Evolutionary conservation across 23 tunicate genomes (phyloP), one percentile per base, ranked within the genome.

Genomic region (Styela clava): DNA sequence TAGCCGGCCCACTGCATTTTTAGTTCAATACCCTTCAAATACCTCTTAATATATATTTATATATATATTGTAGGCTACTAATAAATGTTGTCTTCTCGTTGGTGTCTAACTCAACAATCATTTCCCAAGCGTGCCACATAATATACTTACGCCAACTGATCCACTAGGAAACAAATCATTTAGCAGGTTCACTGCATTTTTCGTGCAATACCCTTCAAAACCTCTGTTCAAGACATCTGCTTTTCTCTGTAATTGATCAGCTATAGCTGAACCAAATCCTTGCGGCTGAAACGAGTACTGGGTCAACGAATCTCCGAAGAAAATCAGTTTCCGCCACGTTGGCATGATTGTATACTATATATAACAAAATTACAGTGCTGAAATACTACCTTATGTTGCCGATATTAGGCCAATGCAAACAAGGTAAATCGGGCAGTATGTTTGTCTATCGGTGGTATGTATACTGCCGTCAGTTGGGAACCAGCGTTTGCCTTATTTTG

Each of bases 1-100:
- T 16, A 83, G 2, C 20, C 63, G 20, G 24, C 82, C 63, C 21
- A 90, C 31, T n/a, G 73, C 79, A 52, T 64, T 79, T 22, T 86
- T 69, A 2, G 97, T 91, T 23, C 79, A 86, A 64, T 91, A 91
- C n/a, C 97, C 97, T 3, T 90, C 86, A 83, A 82, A 91, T n/a
- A n/a, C n/a, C n/a, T n/a, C n/a, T n/a, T n/a, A n/a, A n/a, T n/a
- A n/a, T n/a, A n/a, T n/a, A n/a, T n/a, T n/a, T n/a, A n/a, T n/a
- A n/a, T n/a, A n/a, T n/a, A n/a, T n/a, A n/a, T n/a, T n/a, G n/a
- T n/a, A n/a, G n/a, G n/a, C n/a, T n/a, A n/a, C n/a, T n/a, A n/a
- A n/a, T n/a, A n/a, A n/a, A n/a, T n/a, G n/a, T n/a, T n/a, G n/a
- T n/a, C n/a, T n/a, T n/a, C n/a, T n/a, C n/a, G n/a, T n/a, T n/a